Conservation (phyloP, 2,113 vertebrate genomes). For the Anoplopoma fimbria region DNA sequence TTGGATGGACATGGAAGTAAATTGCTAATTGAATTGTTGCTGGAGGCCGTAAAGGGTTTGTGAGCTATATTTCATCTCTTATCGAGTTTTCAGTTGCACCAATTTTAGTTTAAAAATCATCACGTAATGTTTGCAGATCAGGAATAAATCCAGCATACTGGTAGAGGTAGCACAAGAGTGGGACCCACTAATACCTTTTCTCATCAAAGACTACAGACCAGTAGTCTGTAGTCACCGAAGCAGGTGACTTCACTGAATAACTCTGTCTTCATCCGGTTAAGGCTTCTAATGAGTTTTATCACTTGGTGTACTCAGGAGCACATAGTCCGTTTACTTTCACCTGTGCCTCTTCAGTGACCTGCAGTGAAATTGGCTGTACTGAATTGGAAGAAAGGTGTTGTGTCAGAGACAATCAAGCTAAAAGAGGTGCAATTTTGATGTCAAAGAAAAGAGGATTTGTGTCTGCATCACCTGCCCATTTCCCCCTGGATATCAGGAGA, state of each 20-base stretch:
- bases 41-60: too few relatives aligned
- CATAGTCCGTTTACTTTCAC: neutral
- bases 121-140: neutral
- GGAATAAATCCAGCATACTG: too few relatives aligned
- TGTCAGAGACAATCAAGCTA: neutral
- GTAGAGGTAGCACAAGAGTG: too few relatives aligned
- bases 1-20: too few relatives aligned
- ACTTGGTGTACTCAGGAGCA: neutral
- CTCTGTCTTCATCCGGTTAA: neutral
- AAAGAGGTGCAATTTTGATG: conserved; percentile 4
- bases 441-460: neutral
- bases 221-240: too few relatives aligned
- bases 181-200: neutral
- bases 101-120: neutral
- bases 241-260: neutral
- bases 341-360: neutral
- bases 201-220: neutral
- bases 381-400: neutral
- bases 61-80: too few relatives aligned
- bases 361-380: conserved; percentile 1
- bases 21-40: too few relatives aligned
- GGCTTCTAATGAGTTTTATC: too few relatives aligned
- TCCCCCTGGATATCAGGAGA: neutral
- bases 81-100: neutral
- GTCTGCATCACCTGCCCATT: neutral